Conservation (phyloP, 2,797 vertebrate genomes). For the Chloroceryle amazona region DNA sequence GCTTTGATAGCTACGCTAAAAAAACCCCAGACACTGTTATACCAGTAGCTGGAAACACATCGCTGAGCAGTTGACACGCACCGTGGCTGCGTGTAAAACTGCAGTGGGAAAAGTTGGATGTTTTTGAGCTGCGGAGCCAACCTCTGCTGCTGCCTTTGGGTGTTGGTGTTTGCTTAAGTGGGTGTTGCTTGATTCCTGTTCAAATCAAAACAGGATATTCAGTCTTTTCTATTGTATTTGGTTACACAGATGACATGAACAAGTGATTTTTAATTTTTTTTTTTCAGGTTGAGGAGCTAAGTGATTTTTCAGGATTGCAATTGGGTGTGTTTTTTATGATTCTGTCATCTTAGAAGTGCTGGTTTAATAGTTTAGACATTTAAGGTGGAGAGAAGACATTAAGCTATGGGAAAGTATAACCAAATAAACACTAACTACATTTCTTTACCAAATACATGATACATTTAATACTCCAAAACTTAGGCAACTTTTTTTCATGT, state of each 20-base stretch:
- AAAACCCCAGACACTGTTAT: background rate
- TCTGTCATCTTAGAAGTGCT: background rate
- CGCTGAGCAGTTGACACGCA: background rate
- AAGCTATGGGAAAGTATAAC: background rate
- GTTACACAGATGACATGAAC: background rate
- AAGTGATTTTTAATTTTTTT: background rate
- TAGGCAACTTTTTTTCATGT: background rate
- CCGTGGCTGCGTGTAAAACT: background rate
- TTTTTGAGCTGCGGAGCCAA: background rate
- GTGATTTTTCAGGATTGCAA: background rate
- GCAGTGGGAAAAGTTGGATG: background rate
- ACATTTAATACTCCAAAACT: background rate
- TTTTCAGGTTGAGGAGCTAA: background rate
- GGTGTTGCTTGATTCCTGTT: constrained; percentile 14
- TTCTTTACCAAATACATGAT: background rate
- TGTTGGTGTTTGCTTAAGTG: background rate
- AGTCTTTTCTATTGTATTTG: background rate
- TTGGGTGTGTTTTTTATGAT: background rate
- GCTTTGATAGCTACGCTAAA: background rate
- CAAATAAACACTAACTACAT: background rate
- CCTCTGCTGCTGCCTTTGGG: background rate
- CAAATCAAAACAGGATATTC: constrained; percentile 6
- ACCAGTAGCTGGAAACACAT: background rate
- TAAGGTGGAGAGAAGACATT: background rate
- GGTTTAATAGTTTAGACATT: background rate